Evolutionary conservation across 2,888 invertebrate genomes (phyloP).

Genomic region (Metalampra italica): DNA sequence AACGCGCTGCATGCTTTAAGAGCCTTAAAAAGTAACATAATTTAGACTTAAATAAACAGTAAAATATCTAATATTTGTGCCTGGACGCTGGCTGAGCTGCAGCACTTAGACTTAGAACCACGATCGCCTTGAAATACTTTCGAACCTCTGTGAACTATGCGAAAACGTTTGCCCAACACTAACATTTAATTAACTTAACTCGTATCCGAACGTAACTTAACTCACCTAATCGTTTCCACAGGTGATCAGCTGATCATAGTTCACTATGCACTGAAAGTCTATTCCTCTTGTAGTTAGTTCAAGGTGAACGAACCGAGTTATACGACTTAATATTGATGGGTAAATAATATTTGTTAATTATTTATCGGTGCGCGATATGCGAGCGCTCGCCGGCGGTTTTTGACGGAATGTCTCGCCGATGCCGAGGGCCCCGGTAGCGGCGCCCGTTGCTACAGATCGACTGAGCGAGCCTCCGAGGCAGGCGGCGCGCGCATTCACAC

Average conservation of each 20-base stretch:
- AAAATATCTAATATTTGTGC: neutral
- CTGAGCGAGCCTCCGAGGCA: slow-evolving; percentile 37
- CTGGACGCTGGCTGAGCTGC: neutral
- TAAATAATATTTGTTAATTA: slow-evolving; percentile 16
- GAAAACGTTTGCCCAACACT: slow-evolving; percentile 64
- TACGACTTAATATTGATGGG: slow-evolving; percentile 1
- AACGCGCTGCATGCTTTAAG: too few species aligned
- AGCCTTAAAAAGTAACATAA: too few species aligned
- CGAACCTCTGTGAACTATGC: slow-evolving; percentile 67
- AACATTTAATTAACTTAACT: slow-evolving; percentile 44
- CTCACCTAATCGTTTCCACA: slow-evolving; percentile 47
- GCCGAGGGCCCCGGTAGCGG: slow-evolving; percentile 36
- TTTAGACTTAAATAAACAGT: too few species aligned
- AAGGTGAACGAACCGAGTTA: slow-evolving; percentile 23
- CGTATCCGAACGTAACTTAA: slow-evolving; percentile 28
- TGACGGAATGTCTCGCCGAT: neutral
- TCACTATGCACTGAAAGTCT: slow-evolving; percentile 23
- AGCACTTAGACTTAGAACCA: slow-evolving; percentile 32
- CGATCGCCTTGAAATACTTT: slow-evolving; percentile 78
- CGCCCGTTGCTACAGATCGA: slow-evolving; percentile 65
- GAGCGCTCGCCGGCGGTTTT: slow-evolving; percentile 13
- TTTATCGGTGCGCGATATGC: slow-evolving; percentile 25
- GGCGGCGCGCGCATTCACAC: slow-evolving; percentile 42
- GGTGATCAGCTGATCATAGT: slow-evolving; percentile 30
- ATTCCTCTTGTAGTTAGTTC: slow-evolving; percentile 27